Base-by-base conservation (phyloP, 2,113 vertebrate genomes). In the Cervus canadensis region DNA sequence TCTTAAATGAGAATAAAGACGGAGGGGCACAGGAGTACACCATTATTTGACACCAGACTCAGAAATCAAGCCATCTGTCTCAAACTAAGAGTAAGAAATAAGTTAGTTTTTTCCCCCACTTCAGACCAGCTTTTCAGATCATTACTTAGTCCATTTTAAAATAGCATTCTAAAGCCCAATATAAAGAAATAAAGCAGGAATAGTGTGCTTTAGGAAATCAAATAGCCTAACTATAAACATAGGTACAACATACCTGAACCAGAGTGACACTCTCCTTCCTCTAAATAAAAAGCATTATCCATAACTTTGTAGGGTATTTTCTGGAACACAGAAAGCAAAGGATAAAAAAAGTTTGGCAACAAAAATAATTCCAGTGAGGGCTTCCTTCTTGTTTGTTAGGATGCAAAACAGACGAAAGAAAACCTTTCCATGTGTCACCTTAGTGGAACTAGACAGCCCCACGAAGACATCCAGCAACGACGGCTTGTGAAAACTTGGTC, bases 1-100 rank as follows among this genome's bases (percentile, higher is more conserved):
- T 92, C 78, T 91, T 71, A 60, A 95, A 19, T 25, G 88, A 95
- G 62, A 86, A 87, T 95, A 30, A 91, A 89, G 67, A 85, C 19
- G 25, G 84, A 84, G 56, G 30, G 74, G 30, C 87, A 79, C 1
- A 64, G 19, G 10, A 92, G 33, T 1, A 76, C 52, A 78, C 78
- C 48, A 74, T 16, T 19, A 43, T 19, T 60, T 86, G 17, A 57
- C 67, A 45, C 7, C 60, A 64, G 45, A 86, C 50, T 30, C 23
- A 91, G 67, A 79, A 87, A 57, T 83, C 78, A 91, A 60, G 57
- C 33, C 84, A 43, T 52, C 25, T 50, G 40, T 59, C 56, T 64
- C 50, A 56, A 43, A 48, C 45, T 8, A 48, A 62, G 76, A 74
- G 62, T 23, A 67, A 71, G 64, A 82, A 96, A 33, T 54, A 45